Evolutionary conservation across 2,113 vertebrate genomes (phyloP), one percentile per base, ranked within the genome.

Genomic region (Phaethon lepturus): DNA sequence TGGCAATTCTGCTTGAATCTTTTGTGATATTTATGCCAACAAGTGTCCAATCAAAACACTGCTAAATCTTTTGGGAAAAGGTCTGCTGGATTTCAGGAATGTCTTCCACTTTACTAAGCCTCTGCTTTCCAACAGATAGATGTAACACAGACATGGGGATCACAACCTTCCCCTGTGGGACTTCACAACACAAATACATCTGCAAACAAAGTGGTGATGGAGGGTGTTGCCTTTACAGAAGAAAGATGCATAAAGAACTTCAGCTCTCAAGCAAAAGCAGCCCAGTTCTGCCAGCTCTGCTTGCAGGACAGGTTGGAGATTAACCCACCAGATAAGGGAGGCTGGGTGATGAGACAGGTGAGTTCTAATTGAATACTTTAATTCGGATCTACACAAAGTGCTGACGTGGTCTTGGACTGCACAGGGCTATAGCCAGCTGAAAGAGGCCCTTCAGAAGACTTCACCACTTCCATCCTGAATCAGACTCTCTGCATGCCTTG

Each of bases 71-170:
- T 38, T 38, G 38, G 38, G 38, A 38, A 38, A 38, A 38, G 38
- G 38, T 38, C 38, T 38, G 38, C 38, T 38, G 38, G 38, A 38
- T 38, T 38, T 38, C 38, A 38, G 38, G 38, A 38, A 38, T 38
- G 38, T 38, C 38, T 38, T 38, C 38, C 38, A 38, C 38, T 38
- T 38, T 38, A 38, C 38, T 38, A 38, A 7, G 38, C 38, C 38
- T 38, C 38, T 38, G 38, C 62, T 91, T 72, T 81, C 69, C 38
- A 85, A 1, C 7, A 38, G 33, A 38, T 4, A 35, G 11, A 9
- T 42, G 9, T 18, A 72, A 67, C 5, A 67, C 0, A 0, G 23
- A 44, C 13, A 10, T 13, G 42, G 31, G 71, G 13, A 83, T 56
- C 31, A 23, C 6, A 18, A 6, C 28, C 35, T 74, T 74, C 9